phyloP scores from a whole-genome alignment of 2,888 invertebrate species.

The Hypsopygia costalis region DNA sequence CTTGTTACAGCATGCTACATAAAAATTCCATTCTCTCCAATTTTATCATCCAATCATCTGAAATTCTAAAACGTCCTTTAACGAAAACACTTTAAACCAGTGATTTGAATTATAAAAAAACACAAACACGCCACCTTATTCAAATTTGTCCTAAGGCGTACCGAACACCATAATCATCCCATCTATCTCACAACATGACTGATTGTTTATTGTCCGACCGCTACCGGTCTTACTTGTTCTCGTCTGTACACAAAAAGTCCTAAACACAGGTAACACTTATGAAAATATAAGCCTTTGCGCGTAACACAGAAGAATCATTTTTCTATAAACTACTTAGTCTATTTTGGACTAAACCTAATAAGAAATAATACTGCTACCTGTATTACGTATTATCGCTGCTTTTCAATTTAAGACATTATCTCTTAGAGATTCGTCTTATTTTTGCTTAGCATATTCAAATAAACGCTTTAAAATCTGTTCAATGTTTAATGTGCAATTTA shows the following conservation, averaged over 20 bases:
- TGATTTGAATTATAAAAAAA: slow-evolving; percentile 16
- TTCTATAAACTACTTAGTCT: slow-evolving; percentile 10
- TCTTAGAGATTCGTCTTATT: too few relatives aligned
- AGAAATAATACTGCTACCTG: slow-evolving; percentile 29
- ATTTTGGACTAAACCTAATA: slow-evolving; percentile 17
- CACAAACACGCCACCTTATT: slow-evolving; percentile 35
- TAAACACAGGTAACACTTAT: slow-evolving; percentile 22
- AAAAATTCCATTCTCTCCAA: too few relatives aligned
- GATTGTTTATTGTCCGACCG: slow-evolving; percentile 72
- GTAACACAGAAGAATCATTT: slow-evolving; percentile 18
- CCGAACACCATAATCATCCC: slow-evolving; percentile 57
- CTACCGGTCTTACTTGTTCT: slow-evolving; percentile 65
- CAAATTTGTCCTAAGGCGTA: slow-evolving; percentile 55
- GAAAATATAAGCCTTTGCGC: slow-evolving; percentile 25
- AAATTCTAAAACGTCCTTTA: neutral
- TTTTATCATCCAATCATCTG: neutral
- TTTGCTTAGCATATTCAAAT: too few relatives aligned
- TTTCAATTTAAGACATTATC: slow-evolving; percentile 11
- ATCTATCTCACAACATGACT: slow-evolving; percentile 65
- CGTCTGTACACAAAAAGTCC: slow-evolving; percentile 23
- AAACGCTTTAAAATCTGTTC: slow-evolving; percentile 20
- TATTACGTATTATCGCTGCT: slow-evolving; percentile 26
- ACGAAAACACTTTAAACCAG: neutral
- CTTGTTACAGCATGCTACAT: too few relatives aligned
- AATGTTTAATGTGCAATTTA: slow-evolving; percentile 36